phyloP scores from a whole-genome alignment of 2,797 vertebrate species.

The Anolis apletophallus region DNA sequence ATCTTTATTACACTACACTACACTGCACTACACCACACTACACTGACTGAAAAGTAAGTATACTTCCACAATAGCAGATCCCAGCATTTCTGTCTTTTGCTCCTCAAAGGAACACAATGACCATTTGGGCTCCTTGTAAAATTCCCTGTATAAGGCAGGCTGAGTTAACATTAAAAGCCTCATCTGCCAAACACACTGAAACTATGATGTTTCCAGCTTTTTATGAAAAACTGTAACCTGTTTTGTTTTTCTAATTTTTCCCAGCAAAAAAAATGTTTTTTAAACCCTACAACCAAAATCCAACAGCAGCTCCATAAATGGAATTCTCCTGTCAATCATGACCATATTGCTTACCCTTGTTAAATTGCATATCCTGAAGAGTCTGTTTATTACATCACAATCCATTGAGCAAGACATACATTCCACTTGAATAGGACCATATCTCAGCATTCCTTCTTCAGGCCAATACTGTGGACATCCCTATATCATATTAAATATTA shows the following conservation, averaged over 20 bases:
- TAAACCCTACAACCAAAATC: neutral
- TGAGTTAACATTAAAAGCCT: too few relatives aligned
- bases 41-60: too few relatives aligned
- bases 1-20: too few relatives aligned
- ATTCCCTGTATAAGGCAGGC: too few relatives aligned
- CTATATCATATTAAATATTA: slow-evolving; percentile 72
- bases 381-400: slow-evolving; percentile 94
- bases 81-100: too few relatives aligned
- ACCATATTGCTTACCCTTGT: slow-evolving; percentile 86
- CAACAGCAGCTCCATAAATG: neutral
- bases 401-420: slow-evolving; percentile 99
- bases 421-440: slow-evolving; percentile 97
- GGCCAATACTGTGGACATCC: slow-evolving; percentile 99
- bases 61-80: too few relatives aligned
- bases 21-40: too few relatives aligned
- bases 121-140: too few relatives aligned
- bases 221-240: neutral
- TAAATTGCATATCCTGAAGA: slow-evolving; percentile 99
- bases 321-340: neutral
- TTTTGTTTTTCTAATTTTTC: neutral
- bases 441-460: slow-evolving; percentile 93
- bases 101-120: too few relatives aligned
- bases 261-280: too few relatives aligned
- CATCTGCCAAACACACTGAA: too few relatives aligned
- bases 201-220: neutral